phyloP scores from a whole-genome alignment of 2,797 vertebrate genomes.

The Margarornis squamiger region DNA sequence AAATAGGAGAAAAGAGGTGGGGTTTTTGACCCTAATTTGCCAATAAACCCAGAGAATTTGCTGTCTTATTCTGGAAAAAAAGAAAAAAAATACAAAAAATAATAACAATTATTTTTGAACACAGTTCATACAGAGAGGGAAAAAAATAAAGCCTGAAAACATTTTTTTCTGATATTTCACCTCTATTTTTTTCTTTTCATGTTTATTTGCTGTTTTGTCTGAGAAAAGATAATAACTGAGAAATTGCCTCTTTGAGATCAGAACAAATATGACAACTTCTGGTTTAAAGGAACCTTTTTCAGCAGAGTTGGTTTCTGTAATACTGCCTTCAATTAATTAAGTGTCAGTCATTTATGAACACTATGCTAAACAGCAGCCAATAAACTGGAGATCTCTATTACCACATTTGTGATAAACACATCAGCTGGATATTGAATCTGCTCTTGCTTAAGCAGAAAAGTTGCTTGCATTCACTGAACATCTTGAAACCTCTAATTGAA shows the following conservation, averaged over 20 bases:
- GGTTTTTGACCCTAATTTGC: background rate
- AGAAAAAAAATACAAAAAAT: background rate
- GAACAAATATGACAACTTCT: background rate
- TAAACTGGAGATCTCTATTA: conserved; percentile 3
- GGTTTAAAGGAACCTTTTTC: background rate
- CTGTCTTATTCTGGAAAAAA: background rate
- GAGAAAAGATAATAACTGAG: background rate
- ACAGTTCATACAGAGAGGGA: background rate
- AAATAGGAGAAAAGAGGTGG: background rate
- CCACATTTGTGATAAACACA: background rate
- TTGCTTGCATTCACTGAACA: background rate
- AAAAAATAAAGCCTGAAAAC: background rate
- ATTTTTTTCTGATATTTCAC: background rate
- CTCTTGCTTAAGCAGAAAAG: background rate
- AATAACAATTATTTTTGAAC: background rate
- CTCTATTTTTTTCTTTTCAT: background rate
- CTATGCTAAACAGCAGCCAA: background rate
- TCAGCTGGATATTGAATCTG: background rate
- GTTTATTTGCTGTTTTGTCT: background rate
- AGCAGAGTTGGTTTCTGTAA: background rate
- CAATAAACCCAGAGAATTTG: background rate
- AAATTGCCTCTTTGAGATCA: background rate
- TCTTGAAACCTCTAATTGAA: background rate
- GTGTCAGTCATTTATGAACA: conserved; percentile 15
- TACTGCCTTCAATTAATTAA: conserved; percentile 30